Evolutionary conservation across 2,888 invertebrate genomes (phyloP).

Genomic region (Polydrusus cervinus): DNA sequence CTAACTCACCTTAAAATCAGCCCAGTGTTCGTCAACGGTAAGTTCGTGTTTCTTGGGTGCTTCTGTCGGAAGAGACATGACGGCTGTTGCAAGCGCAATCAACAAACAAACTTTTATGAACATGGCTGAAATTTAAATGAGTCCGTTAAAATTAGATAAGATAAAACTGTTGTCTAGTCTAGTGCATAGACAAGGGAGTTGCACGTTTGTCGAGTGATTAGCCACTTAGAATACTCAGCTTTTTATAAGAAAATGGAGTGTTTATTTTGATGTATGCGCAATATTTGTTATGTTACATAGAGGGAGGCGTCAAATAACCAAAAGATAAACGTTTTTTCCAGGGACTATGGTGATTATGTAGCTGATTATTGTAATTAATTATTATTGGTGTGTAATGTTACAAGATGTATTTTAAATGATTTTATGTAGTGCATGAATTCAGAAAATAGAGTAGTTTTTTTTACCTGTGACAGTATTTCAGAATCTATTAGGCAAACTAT

Average conservation of each 20-base stretch:
- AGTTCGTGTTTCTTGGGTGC: background rate
- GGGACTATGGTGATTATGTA: no score
- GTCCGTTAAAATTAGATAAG: background rate
- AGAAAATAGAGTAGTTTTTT: no score
- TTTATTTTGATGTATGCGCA: background rate
- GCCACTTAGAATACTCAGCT: background rate
- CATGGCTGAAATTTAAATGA: slow-evolving; percentile 33
- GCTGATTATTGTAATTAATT: no score
- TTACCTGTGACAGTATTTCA: no score
- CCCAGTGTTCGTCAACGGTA: slow-evolving; percentile 24
- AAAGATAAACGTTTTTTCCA: background rate
- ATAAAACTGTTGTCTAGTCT: background rate
- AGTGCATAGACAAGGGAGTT: no score
- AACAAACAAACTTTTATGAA: slow-evolving; percentile 25
- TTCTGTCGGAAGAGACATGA: slow-evolving; percentile 26
- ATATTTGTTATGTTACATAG: background rate
- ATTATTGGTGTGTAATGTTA: no score
- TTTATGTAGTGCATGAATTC: no score
- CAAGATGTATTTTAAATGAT: no score
- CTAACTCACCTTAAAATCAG: slow-evolving; percentile 36
- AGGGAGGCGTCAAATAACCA: background rate
- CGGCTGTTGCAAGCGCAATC: slow-evolving; percentile 12
- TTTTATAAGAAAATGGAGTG: slow-evolving; percentile 9
- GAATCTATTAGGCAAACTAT: no score
- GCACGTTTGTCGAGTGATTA: background rate